Base-by-base conservation (phyloP, 2,888 invertebrate species). In the Cryptophagus acutangulus region DNA sequence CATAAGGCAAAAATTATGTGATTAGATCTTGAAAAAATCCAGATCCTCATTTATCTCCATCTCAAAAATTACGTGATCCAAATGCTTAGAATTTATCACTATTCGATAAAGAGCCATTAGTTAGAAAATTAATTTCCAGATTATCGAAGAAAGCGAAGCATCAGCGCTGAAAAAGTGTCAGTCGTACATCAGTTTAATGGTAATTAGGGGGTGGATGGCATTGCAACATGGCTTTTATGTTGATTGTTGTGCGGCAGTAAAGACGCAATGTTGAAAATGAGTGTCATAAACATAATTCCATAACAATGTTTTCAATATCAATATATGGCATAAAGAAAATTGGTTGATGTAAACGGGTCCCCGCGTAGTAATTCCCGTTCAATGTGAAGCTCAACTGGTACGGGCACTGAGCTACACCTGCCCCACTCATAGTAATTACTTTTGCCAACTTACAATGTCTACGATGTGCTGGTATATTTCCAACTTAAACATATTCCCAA, bases 371-470 rank as follows among this genome's bases (percentile, higher is more conserved):
- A 60, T 60, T 60, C 45, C n/a, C 46, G 46, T 45, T 48, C 51
- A 49, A 47, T 48, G 47, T 52, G n/a, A n/a, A n/a, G 40, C 36
- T 43, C 40, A 39, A 41, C 38, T 31, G 31, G 31, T n/a, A n/a
- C 15, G 37, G 45, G 44, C 52, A 45, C 54, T 56, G 55, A 50
- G 49, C 49, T 47, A 57, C 60, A 59, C 31, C 31, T 31, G 31
- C 31, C 58, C 60, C 60, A 60, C 60, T 59, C 59, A 57, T 59
- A 54, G 60, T 60, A 59, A 60, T 60, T 60, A 60, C 58, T 54
- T 55, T 46, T 45, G 46, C 44, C 52, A 56, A 57, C 56, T 54
- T 52, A 44, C 46, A 48, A 43, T 46, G 41, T 24, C 37, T 40
- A 40, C 40, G 14, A 31, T 31, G 15, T 31, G 31, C 31, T 31